A percentile compares a stretch with the other conserved stretches of the same genome.
These are phyloP conservation scores for Anguilla megastoma DNA, from an alignment of 2,797 vertebrate species.

Conservation along the genomic window DNA sequence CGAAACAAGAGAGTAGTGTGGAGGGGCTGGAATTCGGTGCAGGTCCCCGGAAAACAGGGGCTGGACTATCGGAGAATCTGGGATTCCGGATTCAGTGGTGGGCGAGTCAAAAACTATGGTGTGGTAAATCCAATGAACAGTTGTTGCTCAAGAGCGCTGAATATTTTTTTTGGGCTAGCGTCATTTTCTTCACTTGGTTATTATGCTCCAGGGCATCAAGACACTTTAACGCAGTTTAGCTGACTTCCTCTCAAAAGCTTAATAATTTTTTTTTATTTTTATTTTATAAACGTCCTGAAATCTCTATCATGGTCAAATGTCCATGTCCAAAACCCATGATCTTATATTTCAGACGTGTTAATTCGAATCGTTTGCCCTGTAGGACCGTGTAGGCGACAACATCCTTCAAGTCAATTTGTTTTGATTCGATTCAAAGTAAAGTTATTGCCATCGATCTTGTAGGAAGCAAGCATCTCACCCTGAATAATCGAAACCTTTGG, in stretches of 20 bases:
- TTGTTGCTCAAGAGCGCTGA: not conserved
- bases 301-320: not conserved
- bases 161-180: not conserved
- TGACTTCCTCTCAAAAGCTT: not conserved
- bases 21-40: slow-evolving; percentile 68
- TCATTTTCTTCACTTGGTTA: too few species aligned
- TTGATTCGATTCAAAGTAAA: not conserved
- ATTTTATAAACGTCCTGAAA: not conserved
- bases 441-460: not conserved
- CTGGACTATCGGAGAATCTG: slow-evolving; percentile 56
- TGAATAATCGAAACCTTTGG: not conserved
- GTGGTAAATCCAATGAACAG: slow-evolving; percentile 28
- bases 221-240: not conserved
- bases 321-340: not conserved
- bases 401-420: not conserved
- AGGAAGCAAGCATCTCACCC: not conserved
- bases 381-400: not conserved
- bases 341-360: not conserved
- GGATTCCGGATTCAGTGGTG: slow-evolving; percentile 58
- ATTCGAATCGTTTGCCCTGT: not conserved
- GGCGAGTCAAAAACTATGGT: slow-evolving; percentile 62
- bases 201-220: not conserved
- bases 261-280: not conserved
- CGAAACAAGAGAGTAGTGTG: slow-evolving; percentile 66
- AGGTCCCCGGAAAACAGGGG: slow-evolving; percentile 73